Evolutionary conservation across 2,888 invertebrate genomes (phyloP).

Genomic region (Bellardia bayeri): DNA sequence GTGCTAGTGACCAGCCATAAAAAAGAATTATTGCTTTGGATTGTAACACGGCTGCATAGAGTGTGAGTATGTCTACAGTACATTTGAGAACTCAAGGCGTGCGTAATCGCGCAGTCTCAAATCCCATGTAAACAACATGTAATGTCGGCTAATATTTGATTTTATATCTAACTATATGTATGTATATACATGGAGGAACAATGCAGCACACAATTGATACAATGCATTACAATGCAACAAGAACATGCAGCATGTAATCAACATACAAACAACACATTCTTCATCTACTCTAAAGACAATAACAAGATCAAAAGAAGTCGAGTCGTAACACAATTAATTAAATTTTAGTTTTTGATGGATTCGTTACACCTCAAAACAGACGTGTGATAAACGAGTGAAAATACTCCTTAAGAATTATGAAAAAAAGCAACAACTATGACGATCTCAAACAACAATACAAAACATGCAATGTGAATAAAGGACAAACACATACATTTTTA

Average conservation of each 20-base stretch:
- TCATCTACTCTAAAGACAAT: constrained; percentile 38
- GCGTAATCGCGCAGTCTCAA: constrained; percentile 75
- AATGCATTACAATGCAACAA: constrained; percentile 28
- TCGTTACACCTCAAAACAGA: constrained; percentile 74
- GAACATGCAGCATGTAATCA: constrained; percentile 63
- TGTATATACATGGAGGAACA: constrained; percentile 25
- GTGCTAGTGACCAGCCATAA: constrained; percentile 69
- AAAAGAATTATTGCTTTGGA: constrained; percentile 75
- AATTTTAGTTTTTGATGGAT: constrained; percentile 76
- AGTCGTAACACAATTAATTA: constrained; percentile 76
- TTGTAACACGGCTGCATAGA: not conserved
- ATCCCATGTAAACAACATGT: constrained; percentile 73
- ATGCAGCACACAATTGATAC: constrained; percentile 37
- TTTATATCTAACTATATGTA: constrained; percentile 33
- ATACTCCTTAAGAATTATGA: constrained; percentile 22
- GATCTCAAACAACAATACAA: not conserved
- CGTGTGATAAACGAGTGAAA: constrained; percentile 74
- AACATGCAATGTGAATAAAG: not conserved
- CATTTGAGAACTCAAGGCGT: constrained; percentile 73
- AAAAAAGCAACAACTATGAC: constrained; percentile 21
- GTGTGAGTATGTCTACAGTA: constrained; percentile 6
- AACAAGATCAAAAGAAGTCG: constrained; percentile 58
- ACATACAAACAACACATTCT: constrained; percentile 58
- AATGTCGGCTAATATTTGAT: constrained; percentile 73
- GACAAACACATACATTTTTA: not conserved